A percentile compares a stretch with the other conserved stretches of the same genome.
These are phyloP conservation scores for Himalopsyche tibetana DNA, from an alignment of 2,888 invertebrate species.

Conservation along the genomic window DNA sequence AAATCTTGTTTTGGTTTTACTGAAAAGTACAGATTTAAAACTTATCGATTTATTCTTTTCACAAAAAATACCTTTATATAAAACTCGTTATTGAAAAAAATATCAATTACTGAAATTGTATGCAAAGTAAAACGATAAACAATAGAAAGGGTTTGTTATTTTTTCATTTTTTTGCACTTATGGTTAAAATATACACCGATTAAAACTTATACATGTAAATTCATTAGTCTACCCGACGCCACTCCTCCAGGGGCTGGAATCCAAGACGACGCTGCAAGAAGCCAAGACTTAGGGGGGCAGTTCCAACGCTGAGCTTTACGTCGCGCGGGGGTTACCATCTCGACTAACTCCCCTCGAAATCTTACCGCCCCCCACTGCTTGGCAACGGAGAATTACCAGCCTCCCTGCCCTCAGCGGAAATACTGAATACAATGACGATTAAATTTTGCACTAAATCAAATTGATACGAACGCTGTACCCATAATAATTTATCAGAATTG, in stretches of 20 bases:
- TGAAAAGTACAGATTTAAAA: too few relatives aligned
- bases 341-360: neutral
- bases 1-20: too few relatives aligned
- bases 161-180: too few relatives aligned
- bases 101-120: too few relatives aligned
- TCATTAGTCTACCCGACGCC: neutral
- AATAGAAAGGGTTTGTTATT: too few relatives aligned
- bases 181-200: too few relatives aligned
- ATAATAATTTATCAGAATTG: conserved; percentile 40
- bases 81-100: too few relatives aligned
- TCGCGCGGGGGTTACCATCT: conserved; percentile 41
- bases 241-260: conserved; percentile 49
- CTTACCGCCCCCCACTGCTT: conserved; percentile 53
- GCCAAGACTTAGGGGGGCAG: conserved; percentile 56
- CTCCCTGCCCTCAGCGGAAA: conserved; percentile 61
- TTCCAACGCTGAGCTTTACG: conserved; percentile 17
- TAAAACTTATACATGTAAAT: too few relatives aligned
- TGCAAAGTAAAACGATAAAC: too few relatives aligned
- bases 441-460: conserved; percentile 62
- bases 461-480: conserved; percentile 46
- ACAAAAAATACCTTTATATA: too few relatives aligned
- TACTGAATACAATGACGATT: conserved; percentile 63
- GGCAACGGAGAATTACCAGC: conserved; percentile 62
- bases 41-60: too few relatives aligned
- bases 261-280: conserved; percentile 63